These are phyloP conservation scores for Branchinecta lindahli DNA, from an alignment of 1,140 invertebrate genomes.

Conservation along the genomic window DNA sequence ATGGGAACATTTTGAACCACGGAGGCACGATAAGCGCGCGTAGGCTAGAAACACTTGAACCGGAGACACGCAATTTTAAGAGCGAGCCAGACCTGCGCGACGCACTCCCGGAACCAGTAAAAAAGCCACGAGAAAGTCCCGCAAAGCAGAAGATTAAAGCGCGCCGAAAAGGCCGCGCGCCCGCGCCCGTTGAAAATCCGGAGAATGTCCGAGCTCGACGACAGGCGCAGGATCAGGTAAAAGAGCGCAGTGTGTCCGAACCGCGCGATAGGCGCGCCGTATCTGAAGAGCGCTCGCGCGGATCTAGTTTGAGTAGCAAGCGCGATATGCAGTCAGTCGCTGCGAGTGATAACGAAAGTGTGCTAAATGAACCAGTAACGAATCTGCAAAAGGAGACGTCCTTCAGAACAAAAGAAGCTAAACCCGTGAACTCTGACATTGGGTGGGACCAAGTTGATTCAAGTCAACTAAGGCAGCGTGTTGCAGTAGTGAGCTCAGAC, in stretches of 20 bases:
- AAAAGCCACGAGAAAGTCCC: constrained; percentile 9
- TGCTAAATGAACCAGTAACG: constrained; percentile 1
- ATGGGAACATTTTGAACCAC: constrained; percentile 14
- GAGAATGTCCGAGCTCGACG: constrained; percentile 1
- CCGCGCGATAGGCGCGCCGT: background rate
- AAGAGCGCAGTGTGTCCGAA: background rate
- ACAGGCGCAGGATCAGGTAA: background rate
- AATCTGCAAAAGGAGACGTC: background rate
- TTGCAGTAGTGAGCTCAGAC: constrained; percentile 6
- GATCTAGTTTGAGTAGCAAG: constrained; percentile 11
- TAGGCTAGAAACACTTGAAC: constrained; percentile 7
- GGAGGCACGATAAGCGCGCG: constrained; percentile 15
- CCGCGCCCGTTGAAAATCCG: background rate
- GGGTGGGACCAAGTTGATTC: constrained; percentile 1
- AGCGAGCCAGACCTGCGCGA: constrained; percentile 12
- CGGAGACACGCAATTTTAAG: constrained; percentile 4
- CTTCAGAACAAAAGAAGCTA: background rate
- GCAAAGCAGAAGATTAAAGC: constrained; percentile 11
- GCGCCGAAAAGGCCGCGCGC: constrained; percentile 1
- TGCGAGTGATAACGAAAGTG: background rate
- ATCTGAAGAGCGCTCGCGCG: constrained; percentile 2
- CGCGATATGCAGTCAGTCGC: background rate
- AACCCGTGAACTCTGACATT: background rate
- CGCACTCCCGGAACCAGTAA: background rate
- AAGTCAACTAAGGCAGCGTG: background rate